A percentile compares a stretch with the other conserved stretches of the same genome.
These are phyloP conservation scores for Cotesia congregata DNA, from an alignment of 2,888 invertebrate genomes.

Conservation along the genomic window DNA sequence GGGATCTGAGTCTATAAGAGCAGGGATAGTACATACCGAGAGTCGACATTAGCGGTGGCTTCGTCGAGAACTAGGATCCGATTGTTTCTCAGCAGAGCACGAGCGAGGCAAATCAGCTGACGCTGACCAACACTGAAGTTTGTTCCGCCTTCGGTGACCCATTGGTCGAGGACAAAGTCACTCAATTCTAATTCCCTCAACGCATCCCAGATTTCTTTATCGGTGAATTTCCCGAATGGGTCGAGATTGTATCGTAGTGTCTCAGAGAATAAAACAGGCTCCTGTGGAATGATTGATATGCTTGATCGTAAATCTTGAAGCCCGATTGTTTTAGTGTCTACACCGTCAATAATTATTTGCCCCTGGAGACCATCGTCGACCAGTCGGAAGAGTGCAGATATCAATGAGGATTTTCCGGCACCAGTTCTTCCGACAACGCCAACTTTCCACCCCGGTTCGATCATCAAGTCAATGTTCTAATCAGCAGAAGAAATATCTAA, in stretches of 20 bases:
- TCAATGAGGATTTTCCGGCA: no score
- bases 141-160: neutral
- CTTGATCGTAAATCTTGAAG: neutral
- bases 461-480: no score
- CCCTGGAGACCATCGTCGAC: no score
- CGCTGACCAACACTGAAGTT: neutral
- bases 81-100: neutral
- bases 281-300: neutral
- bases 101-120: neutral
- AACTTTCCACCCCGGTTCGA: no score
- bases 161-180: neutral
- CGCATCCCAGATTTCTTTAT: neutral
- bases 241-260: neutral
- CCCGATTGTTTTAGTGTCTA: no score
- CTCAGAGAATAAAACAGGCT: neutral
- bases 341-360: no score
- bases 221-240: neutral
- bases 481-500: neutral
- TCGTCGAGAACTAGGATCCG: neutral
- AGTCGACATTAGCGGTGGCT: neutral
- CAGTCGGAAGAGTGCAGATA: no score
- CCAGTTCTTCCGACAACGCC: no score
- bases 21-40: neutral
- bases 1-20: neutral
- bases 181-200: neutral